phyloP scores from a whole-genome alignment of 2,797 vertebrate genomes.

The Discoglossus pictus region DNA sequence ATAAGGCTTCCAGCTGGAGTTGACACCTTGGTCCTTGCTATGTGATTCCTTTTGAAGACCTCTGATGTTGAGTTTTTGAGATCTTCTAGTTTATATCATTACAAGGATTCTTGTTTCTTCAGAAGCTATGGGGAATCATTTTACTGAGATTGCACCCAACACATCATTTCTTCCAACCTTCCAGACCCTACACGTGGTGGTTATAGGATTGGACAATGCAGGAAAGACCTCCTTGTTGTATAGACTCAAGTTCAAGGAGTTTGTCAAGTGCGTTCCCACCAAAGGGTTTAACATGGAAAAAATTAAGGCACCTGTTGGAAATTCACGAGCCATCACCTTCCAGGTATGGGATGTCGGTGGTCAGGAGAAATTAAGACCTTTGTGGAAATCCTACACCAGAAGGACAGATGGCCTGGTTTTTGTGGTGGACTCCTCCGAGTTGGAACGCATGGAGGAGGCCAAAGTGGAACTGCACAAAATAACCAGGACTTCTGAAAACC shows the following conservation, averaged over 20 bases:
- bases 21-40: constrained; percentile 20
- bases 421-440: constrained; percentile 83
- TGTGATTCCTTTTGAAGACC: constrained; percentile 29
- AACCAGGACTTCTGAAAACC: constrained; percentile 83
- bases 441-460: constrained; percentile 86
- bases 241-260: constrained; percentile 85
- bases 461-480: constrained; percentile 86
- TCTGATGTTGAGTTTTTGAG: neutral
- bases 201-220: constrained; percentile 82
- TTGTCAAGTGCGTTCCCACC: constrained; percentile 85
- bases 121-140: constrained; percentile 83
- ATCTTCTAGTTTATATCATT: neutral
- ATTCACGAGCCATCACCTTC: constrained; percentile 76
- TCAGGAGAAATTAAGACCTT: constrained; percentile 85
- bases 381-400: constrained; percentile 89
- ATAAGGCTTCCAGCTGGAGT: constrained; percentile 7
- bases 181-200: constrained; percentile 83
- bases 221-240: constrained; percentile 89
- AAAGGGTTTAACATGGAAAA: constrained; percentile 90
- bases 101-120: neutral
- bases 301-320: constrained; percentile 79
- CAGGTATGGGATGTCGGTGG: constrained; percentile 91
- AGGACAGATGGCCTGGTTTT: constrained; percentile 86
- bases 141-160: constrained; percentile 82
- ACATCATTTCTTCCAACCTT: constrained; percentile 80